phyloP scores from a whole-genome alignment of 2,888 invertebrate species.

The Drosophila helvetica region DNA sequence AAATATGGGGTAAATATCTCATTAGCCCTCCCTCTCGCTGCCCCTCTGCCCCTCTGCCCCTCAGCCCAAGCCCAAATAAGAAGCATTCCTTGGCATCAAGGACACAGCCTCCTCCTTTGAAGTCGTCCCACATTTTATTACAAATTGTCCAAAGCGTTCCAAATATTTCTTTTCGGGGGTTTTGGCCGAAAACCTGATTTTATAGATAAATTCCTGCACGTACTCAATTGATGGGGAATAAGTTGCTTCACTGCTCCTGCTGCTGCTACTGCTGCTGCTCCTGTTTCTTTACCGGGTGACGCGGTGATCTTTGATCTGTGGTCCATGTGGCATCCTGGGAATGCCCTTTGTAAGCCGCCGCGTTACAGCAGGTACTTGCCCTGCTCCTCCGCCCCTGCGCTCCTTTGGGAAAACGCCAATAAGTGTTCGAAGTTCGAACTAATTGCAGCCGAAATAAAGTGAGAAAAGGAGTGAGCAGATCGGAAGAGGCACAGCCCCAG shows the following conservation, averaged over 20 bases:
- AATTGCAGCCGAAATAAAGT: conserved; percentile 65
- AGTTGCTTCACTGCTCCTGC: conserved; percentile 35
- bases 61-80: no score
- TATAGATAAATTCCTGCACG: conserved; percentile 71
- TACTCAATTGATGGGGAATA: conserved; percentile 59
- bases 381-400: conserved; percentile 4
- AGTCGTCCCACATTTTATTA: conserved; percentile 44
- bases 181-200: conserved; percentile 64
- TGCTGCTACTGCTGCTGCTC: conserved; percentile 28
- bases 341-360: conserved; percentile 78
- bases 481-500: conserved; percentile 1
- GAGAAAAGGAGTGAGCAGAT: conserved; percentile 16
- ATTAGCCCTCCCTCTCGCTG: not conserved
- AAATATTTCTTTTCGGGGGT: conserved; percentile 44
- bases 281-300: conserved; percentile 67
- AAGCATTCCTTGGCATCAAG: conserved; percentile 42
- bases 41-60: not conserved
- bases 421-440: conserved; percentile 75
- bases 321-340: conserved; percentile 59
- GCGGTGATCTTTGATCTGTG: conserved; percentile 77
- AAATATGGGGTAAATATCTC: conserved; percentile 14
- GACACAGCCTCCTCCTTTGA: conserved; percentile 26
- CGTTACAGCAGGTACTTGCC: conserved; percentile 62
- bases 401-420: conserved; percentile 68
- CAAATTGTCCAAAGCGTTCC: conserved; percentile 55